Evolutionary conservation across 2,797 vertebrate genomes (phyloP), one percentile per base, ranked within the genome.

Genomic region (Gymnothorax javanicus): DNA sequence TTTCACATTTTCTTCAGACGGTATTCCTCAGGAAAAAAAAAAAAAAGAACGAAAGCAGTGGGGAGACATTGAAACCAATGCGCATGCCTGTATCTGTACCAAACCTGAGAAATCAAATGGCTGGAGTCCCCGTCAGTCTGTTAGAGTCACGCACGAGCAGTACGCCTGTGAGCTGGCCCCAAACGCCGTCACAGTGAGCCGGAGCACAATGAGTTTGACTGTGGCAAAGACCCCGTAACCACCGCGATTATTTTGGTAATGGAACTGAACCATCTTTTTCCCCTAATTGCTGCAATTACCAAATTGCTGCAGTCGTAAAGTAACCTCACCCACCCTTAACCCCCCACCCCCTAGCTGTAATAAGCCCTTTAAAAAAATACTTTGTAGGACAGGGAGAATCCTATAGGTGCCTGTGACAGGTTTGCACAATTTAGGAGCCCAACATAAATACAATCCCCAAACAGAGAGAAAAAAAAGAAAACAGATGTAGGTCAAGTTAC

Each of bases 271-370:
- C 57, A 87, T 73, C 88, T 92, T 88, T 92, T 93, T 93, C 90
- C 85, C 91, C 92, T 94, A 96, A 96, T 93, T 92, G 93, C 93
- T 89, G 88, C 92, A 95, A 96, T 96, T 95, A 96, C 93, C 92
- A 94, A 95, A 96, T 95, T 95, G 93, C 93, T 89, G 88, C 89
- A 91, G 94, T 93, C 92, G 92, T 92, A 88, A 92, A 92, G 89
- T 88, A 91, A 57, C 82, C 56, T 15, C 23, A 62, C 43, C 56
- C 57, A 50, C 52, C 54, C 33, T 59, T 43, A 43, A 43, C 33
- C 67, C 33, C 7, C 11, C 11, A 8, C 27, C n/a, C 52, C 23
- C 69, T 57, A 93, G 71, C 64, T 90, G 93, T 92, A 93, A 95
- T 94, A 91, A 91, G 33, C 89, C 91, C 91, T 93, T 89, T 82